Conservation (phyloP, 2,797 vertebrate species). For the Sebastes vulpes region DNA sequence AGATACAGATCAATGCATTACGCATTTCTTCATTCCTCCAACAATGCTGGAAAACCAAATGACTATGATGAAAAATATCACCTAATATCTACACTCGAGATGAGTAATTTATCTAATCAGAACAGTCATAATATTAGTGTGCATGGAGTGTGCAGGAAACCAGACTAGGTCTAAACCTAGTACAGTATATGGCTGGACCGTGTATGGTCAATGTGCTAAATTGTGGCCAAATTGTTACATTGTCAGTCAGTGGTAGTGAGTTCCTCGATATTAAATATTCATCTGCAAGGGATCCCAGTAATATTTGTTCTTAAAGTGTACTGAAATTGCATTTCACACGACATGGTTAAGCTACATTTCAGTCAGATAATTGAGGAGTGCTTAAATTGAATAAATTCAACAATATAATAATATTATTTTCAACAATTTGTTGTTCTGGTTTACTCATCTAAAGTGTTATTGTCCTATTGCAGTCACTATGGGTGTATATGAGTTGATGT, state of each 20-base stretch:
- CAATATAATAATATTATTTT: not conserved
- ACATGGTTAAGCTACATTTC: no score
- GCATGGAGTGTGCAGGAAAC: not conserved
- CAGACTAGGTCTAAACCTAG: not conserved
- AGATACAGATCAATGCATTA: not conserved
- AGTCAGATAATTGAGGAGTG: not conserved
- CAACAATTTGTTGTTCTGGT: not conserved
- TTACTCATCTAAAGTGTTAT: not conserved
- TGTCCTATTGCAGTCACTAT: not conserved
- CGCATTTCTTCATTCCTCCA: not conserved
- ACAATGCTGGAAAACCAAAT: not conserved
- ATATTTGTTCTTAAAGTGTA: no score
- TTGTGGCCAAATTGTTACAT: not conserved
- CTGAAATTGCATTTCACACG: no score
- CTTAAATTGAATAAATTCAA: not conserved
- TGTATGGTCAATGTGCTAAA: not conserved
- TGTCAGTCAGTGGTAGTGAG: not conserved
- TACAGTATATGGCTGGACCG: not conserved
- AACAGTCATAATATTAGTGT: not conserved
- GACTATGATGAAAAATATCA: not conserved
- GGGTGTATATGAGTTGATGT: not conserved
- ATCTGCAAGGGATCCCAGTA: not conserved
- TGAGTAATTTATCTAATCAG: not conserved
- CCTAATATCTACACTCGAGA: not conserved
- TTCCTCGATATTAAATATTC: not conserved